Conservation (phyloP, 2,888 invertebrate genomes). For the Xanthia icteritia region DNA sequence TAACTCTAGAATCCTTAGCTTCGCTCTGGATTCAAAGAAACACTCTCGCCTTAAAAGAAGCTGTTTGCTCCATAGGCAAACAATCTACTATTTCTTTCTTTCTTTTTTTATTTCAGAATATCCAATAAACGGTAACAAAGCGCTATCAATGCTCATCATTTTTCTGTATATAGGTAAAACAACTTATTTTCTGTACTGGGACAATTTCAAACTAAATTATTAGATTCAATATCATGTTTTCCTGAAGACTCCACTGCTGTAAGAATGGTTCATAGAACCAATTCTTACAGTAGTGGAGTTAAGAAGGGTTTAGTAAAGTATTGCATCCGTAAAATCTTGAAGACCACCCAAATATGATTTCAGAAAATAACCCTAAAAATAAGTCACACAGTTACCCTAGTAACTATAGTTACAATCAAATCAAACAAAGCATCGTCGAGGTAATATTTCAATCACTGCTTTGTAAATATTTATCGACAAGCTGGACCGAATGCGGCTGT, state of each 20-base stretch:
- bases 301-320: neutral
- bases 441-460: slow-evolving; percentile 51
- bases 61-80: no score
- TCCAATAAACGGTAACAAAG: neutral
- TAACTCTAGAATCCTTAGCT: no score
- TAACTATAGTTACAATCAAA: no score
- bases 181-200: neutral
- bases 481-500: slow-evolving; percentile 18
- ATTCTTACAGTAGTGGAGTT: neutral
- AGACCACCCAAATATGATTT: neutral
- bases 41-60: no score
- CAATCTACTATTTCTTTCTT: no score
- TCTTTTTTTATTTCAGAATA: neutral
- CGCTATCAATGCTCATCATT: neutral
- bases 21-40: no score
- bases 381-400: neutral
- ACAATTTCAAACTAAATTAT: neutral
- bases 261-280: no score
- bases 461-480: slow-evolving; percentile 57
- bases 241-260: no score
- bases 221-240: no score
- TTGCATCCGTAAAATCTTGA: neutral
- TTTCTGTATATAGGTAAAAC: neutral
- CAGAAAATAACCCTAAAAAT: neutral
- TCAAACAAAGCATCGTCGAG: slow-evolving; percentile 35